Evolutionary conservation across 1,140 invertebrate species (phyloP).

Genomic region (Delia radicum): DNA sequence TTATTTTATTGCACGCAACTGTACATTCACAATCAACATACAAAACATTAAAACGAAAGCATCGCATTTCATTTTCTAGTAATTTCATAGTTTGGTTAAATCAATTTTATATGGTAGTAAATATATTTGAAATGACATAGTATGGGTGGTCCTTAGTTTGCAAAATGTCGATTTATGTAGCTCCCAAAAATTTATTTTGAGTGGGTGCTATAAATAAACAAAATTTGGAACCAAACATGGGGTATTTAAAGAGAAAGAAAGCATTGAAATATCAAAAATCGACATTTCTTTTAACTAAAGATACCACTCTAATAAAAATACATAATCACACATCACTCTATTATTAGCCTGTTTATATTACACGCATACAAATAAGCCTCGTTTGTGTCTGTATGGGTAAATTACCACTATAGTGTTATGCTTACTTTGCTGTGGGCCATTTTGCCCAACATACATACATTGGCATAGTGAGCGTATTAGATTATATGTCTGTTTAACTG

Average conservation of each 20-base stretch:
- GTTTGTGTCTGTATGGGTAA: neutral
- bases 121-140: too few species aligned
- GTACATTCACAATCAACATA: neutral
- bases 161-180: neutral
- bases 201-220: too few species aligned
- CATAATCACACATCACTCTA: too few species aligned
- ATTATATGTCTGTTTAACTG: neutral
- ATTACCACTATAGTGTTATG: conserved; percentile 17
- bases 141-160: too few species aligned
- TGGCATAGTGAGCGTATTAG: neutral
- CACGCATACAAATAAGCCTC: neutral
- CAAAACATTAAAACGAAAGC: neutral
- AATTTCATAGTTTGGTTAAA: conserved; percentile 11
- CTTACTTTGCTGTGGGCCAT: neutral
- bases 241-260: too few species aligned
- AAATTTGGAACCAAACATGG: too few species aligned
- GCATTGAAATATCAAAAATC: too few species aligned
- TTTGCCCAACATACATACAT: neutral
- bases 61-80: conserved; percentile 16
- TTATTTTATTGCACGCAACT: neutral
- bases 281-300: too few species aligned
- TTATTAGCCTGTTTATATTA: conserved; percentile 6
- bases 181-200: too few species aligned
- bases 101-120: neutral
- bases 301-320: too few species aligned